Conservation (phyloP, 2,888 invertebrate genomes). For the Teinopalpus imperialis region DNA sequence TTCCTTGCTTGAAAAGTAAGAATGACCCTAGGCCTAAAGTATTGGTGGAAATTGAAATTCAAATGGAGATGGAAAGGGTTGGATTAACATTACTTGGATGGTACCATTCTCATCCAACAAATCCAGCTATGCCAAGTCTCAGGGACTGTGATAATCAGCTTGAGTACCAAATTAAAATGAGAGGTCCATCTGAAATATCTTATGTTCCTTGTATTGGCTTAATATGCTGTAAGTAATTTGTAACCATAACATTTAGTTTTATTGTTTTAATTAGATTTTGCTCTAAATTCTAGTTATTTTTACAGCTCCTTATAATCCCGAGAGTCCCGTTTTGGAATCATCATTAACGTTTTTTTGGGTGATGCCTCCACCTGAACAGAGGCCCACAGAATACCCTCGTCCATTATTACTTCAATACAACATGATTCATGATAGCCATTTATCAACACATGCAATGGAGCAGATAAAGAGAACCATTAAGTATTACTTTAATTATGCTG, state of each 20-base stretch:
- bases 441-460: slow-evolving; percentile 90
- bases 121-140: slow-evolving; percentile 92
- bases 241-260: too few species aligned
- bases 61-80: slow-evolving; percentile 90
- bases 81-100: slow-evolving; percentile 94
- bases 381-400: slow-evolving; percentile 95
- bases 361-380: slow-evolving; percentile 96
- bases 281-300: neutral
- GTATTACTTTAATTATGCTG: slow-evolving; percentile 86
- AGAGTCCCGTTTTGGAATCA: slow-evolving; percentile 90
- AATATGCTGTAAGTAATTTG: slow-evolving; percentile 90
- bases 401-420: slow-evolving; percentile 95
- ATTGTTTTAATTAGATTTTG: too few species aligned
- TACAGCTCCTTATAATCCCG: slow-evolving; percentile 91
- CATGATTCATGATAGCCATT: slow-evolving; percentile 89
- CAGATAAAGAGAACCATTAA: slow-evolving; percentile 93
- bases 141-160: slow-evolving; percentile 96
- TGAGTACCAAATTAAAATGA: slow-evolving; percentile 97
- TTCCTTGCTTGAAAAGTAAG: slow-evolving; percentile 92
- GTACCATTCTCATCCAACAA: slow-evolving; percentile 97
- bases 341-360: slow-evolving; percentile 96
- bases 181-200: slow-evolving; percentile 94
- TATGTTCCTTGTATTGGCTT: slow-evolving; percentile 96
- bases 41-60: slow-evolving; percentile 91
- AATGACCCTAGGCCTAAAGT: slow-evolving; percentile 89